Conservation (phyloP, 2,113 vertebrate genomes). For the Gambusia holbrooki region DNA sequence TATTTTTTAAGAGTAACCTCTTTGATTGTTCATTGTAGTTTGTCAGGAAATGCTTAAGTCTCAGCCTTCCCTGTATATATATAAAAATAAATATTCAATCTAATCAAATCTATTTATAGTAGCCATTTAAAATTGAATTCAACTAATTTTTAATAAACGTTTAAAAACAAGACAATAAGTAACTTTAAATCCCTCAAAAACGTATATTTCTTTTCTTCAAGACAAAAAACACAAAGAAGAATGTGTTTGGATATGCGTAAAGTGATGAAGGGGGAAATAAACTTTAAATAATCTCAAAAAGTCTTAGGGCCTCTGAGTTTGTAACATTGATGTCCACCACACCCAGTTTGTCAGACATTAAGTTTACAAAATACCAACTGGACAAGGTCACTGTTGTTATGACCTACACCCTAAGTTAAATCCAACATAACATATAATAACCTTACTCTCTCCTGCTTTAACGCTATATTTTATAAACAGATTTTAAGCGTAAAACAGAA, state of each 20-base stretch:
- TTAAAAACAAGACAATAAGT: no score
- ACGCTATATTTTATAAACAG: not conserved
- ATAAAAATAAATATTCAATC: no score
- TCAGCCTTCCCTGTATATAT: no score
- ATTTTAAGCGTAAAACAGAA: not conserved
- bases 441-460: not conserved
- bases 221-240: not conserved
- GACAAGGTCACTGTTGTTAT: not conserved
- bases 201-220: not conserved
- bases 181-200: not conserved
- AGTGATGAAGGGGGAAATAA: not conserved
- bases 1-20: no score
- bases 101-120: no score
- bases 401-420: not conserved
- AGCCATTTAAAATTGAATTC: no score
- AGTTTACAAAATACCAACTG: constrained; percentile 28
- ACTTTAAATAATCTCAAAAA: constrained; percentile 12
- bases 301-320: constrained; percentile 47
- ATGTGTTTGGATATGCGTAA: constrained; percentile 6
- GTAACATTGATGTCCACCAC: constrained; percentile 64
- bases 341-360: constrained; percentile 66
- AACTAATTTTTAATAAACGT: no score
- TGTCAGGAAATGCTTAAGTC: no score
- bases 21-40: no score
- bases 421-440: not conserved